A percentile compares a stretch with the other conserved stretches of the same genome.
Evolutionary conservation across 2,797 vertebrate species (phyloP).

Genomic region (Synaphobranchus kaupii): DNA sequence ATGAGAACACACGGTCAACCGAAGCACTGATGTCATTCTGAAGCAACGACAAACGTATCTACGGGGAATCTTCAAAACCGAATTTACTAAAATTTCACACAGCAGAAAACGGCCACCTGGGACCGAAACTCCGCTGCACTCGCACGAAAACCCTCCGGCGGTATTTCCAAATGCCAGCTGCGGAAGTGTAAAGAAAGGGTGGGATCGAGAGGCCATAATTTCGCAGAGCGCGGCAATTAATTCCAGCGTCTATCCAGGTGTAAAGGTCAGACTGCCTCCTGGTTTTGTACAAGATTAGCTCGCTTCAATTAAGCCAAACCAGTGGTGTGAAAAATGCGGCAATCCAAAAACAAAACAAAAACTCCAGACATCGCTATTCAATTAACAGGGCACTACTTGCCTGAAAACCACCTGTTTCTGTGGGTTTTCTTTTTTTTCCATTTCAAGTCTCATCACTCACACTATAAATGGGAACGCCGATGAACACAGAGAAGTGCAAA

Average conservation of each 20-base stretch:
- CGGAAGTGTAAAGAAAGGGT: not conserved
- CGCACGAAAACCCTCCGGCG: not conserved
- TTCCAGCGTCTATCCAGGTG: conserved; percentile 11
- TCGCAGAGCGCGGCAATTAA: not conserved
- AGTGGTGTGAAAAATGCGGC: not conserved
- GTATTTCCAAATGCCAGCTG: not conserved
- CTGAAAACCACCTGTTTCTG: conserved; percentile 14
- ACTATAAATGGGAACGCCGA: not conserved
- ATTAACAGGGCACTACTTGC: not conserved
- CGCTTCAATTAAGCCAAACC: conserved; percentile 7
- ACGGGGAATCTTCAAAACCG: not conserved
- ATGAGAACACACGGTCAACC: not conserved
- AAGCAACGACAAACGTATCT: not conserved
- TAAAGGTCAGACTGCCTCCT: conserved; percentile 26
- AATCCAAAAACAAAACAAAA: not conserved
- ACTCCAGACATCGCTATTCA: not conserved
- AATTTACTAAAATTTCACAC: not conserved
- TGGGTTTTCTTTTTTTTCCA: not conserved
- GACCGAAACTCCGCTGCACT: not conserved
- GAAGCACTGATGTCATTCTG: not conserved
- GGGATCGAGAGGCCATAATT: not conserved
- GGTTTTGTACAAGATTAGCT: not conserved
- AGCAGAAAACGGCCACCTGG: not conserved
- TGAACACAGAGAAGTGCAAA: not conserved
- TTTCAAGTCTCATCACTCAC: not conserved